Conservation (phyloP, 1,140 invertebrate species). For the Aleiodes sp. region DNA sequence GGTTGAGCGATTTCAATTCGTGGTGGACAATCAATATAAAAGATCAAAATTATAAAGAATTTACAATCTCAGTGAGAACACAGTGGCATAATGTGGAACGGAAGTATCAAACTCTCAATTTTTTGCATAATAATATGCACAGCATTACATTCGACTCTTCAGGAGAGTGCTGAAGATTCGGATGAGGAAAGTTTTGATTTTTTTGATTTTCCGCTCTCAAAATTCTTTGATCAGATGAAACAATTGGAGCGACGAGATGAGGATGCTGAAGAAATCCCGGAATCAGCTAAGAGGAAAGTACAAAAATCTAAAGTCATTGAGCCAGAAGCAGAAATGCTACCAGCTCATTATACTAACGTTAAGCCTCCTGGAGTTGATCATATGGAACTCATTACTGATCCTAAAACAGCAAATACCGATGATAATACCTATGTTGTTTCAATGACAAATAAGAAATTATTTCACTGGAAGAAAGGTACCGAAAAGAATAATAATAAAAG, state of each 20-base stretch:
- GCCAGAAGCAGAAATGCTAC: slow-evolving; percentile 59
- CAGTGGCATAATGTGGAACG: not conserved
- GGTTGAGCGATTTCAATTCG: not conserved
- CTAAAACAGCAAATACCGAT: slow-evolving; percentile 16
- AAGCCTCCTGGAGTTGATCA: slow-evolving; percentile 57
- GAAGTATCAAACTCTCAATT: not conserved
- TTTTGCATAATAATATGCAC: not conserved
- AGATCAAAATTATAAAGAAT: not conserved
- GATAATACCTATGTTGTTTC: not conserved
- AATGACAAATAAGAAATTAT: slow-evolving; percentile 22
- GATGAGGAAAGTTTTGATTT: not conserved
- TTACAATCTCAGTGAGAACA: not conserved
- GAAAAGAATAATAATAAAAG: no score
- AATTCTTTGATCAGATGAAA: not conserved
- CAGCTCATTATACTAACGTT: slow-evolving; percentile 52
- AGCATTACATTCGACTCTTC: not conserved
- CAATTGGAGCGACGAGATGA: not conserved
- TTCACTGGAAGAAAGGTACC: not conserved
- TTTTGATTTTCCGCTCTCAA: slow-evolving; percentile 13
- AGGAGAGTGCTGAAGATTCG: not conserved
- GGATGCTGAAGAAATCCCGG: not conserved
- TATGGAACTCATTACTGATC: slow-evolving; percentile 51
- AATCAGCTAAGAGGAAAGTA: not conserved
- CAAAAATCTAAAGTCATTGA: slow-evolving; percentile 34
- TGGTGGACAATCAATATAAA: not conserved